Conservation (phyloP, 2,113 vertebrate species). For the Hirundichthys speculiger region DNA sequence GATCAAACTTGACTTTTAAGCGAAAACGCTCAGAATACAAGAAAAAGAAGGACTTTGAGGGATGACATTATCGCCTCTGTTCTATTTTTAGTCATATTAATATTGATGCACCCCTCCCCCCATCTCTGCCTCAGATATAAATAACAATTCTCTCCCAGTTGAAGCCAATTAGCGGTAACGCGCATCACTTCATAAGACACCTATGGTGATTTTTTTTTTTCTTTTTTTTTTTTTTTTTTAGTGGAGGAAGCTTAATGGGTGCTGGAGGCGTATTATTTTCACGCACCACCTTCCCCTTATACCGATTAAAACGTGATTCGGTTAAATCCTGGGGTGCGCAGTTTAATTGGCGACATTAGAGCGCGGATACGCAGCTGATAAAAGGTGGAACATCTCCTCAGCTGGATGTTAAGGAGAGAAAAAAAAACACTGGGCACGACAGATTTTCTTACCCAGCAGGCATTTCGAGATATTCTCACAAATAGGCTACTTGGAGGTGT, state of each 20-base stretch:
- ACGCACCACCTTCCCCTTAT: background rate
- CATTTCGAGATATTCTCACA: conserved; percentile 72
- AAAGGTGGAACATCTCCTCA: conserved; percentile 15
- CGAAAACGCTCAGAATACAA: conserved; percentile 19
- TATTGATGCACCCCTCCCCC: conserved; percentile 66
- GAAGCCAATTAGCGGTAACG: conserved; percentile 37
- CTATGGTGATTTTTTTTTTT: background rate
- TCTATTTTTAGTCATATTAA: conserved; percentile 82
- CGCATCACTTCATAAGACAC: background rate
- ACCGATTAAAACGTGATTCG: background rate
- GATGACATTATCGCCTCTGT: conserved; percentile 58
- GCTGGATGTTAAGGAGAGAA: conserved; percentile 2
- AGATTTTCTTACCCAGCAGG: conserved; percentile 74
- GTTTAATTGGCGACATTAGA: conserved; percentile 6
- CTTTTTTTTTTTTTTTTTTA: background rate
- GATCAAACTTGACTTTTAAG: background rate
- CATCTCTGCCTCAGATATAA: conserved; percentile 50
- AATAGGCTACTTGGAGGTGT: conserved; percentile 69
- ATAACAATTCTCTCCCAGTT: conserved; percentile 35
- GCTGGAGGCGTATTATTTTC: conserved; percentile 15
- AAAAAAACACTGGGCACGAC: conserved; percentile 40
- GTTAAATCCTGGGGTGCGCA: background rate
- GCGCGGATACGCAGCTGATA: background rate
- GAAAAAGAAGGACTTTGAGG: conserved; percentile 28
- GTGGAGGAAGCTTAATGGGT: background rate